Evolutionary conservation across 2,113 vertebrate genomes (phyloP).

Genomic region (Puma concolor): DNA sequence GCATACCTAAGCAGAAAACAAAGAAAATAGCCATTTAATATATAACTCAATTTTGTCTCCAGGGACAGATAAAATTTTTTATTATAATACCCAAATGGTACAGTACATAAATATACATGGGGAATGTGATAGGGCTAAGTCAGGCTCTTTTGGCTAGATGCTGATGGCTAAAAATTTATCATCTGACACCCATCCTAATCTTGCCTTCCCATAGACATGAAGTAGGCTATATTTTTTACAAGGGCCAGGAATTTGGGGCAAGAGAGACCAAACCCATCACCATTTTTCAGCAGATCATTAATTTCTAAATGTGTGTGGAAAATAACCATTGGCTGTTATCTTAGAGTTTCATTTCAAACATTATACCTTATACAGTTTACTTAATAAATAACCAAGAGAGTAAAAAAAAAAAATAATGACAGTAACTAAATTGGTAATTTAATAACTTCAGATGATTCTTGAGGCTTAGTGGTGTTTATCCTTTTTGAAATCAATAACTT

Average conservation of each 20-base stretch:
- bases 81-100: constrained; percentile 73
- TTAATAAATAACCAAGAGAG: constrained; percentile 54
- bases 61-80: constrained; percentile 76
- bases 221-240: constrained; percentile 59
- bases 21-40: constrained; percentile 78
- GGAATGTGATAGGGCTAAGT: constrained; percentile 52
- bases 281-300: constrained; percentile 58
- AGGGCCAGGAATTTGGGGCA: constrained; percentile 52
- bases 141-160: constrained; percentile 47
- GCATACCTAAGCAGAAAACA: constrained; percentile 82
- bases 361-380: constrained; percentile 34
- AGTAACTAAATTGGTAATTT: constrained; percentile 60
- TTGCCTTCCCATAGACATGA: constrained; percentile 26
- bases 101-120: constrained; percentile 74
- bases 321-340: constrained; percentile 35
- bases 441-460: constrained; percentile 68
- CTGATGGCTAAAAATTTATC: constrained; percentile 67
- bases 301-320: constrained; percentile 63
- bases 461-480: constrained; percentile 46
- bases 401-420: constrained; percentile 43
- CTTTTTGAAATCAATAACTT: constrained; percentile 74
- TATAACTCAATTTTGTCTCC: constrained; percentile 78
- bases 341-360: constrained; percentile 45
- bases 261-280: constrained; percentile 44
- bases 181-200: constrained; percentile 45